Conservation (phyloP, 2,797 vertebrate species). For the Enteromius trimaculatus region DNA sequence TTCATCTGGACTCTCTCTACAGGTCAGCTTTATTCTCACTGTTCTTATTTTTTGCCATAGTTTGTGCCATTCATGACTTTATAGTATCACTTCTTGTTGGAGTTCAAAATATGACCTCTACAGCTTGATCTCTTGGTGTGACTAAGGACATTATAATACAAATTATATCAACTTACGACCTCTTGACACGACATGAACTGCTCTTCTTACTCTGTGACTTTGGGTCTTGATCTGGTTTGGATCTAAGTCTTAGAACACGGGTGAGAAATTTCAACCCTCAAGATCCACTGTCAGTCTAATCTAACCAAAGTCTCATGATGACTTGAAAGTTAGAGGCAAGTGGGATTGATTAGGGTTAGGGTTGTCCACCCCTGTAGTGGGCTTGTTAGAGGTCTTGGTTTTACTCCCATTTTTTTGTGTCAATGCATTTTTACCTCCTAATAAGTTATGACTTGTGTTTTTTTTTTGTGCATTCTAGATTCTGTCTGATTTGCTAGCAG, state of each 20-base stretch:
- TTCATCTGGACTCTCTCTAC: conserved; percentile 78
- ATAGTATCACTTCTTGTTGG: neutral
- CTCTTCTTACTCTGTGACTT: neutral
- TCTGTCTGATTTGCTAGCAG: conserved; percentile 76
- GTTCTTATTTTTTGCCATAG: neutral
- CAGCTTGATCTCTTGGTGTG: neutral
- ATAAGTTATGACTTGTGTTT: neutral
- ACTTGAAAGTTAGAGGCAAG: neutral
- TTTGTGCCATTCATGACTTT: neutral
- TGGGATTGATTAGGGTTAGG: neutral
- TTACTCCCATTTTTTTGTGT: neutral
- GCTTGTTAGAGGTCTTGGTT: neutral
- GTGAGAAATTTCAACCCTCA: neutral
- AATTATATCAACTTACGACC: neutral
- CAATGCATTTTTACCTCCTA: neutral
- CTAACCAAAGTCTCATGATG: neutral
- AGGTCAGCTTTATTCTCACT: conserved; percentile 77
- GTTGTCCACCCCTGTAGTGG: no score
- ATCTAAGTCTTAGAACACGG: neutral
- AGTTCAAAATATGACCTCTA: neutral
- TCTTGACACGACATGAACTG: neutral
- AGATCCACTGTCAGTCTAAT: neutral
- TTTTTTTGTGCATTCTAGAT: conserved; percentile 72
- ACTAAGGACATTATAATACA: neutral
- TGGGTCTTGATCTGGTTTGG: neutral